A percentile compares a stretch with the other conserved stretches of the same genome.
phyloP scores from a whole-genome alignment of 1,140 invertebrate species.

The Zaprionus ghesquierei region DNA sequence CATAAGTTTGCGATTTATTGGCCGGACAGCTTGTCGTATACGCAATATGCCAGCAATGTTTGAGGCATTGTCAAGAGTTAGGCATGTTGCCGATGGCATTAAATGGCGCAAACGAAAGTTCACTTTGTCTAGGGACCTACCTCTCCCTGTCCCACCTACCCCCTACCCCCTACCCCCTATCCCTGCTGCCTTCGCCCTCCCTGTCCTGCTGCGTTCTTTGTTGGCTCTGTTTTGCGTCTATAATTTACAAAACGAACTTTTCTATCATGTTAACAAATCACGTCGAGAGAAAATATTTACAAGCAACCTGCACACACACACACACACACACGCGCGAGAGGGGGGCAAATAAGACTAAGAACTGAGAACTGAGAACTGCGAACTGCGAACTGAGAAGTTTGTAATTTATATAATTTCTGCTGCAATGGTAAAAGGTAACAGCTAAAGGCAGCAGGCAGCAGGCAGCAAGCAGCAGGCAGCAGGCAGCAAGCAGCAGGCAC shows the following conservation, averaged over 20 bases:
- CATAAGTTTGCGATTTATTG: constrained; percentile 39
- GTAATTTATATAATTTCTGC: constrained; percentile 79
- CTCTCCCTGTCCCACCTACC: too few relatives aligned
- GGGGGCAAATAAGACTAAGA: constrained; percentile 17
- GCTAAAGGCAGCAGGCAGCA: neutral
- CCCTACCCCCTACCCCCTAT: neutral
- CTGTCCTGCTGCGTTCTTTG: neutral
- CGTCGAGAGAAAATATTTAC: constrained; percentile 61
- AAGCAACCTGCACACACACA: neutral
- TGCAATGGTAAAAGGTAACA: constrained; percentile 43
- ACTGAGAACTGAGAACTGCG: constrained; percentile 2
- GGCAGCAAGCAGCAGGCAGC: neutral
- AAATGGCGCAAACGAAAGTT: constrained; percentile 27
- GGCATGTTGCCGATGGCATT: constrained; percentile 6
- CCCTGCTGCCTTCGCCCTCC: neutral
- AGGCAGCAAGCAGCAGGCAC: neutral
- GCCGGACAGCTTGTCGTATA: constrained; percentile 38
- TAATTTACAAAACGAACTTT: constrained; percentile 58
- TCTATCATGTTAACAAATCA: constrained; percentile 81
- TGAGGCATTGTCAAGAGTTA: constrained; percentile 6
- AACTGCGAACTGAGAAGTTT: constrained; percentile 41
- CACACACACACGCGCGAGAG: neutral
- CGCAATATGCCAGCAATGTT: constrained; percentile 23
- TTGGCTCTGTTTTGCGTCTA: constrained; percentile 34
- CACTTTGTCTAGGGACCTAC: neutral